These are phyloP conservation scores for Drosophila bocqueti DNA, from an alignment of 1,140 invertebrate species.

Conservation along the genomic window DNA sequence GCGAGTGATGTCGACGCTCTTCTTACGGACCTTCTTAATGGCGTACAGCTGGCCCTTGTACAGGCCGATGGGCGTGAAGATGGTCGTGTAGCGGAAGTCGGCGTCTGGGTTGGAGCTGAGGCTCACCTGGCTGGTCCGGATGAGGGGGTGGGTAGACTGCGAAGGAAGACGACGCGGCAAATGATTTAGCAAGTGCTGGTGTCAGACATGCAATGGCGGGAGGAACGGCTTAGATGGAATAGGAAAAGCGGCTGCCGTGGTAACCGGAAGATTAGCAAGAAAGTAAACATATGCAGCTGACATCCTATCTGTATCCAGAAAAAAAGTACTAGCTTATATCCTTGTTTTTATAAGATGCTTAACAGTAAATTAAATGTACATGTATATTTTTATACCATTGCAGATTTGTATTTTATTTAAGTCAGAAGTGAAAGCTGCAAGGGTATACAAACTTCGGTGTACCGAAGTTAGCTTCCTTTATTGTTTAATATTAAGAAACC, in stretches of 20 bases:
- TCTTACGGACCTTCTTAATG: slow-evolving; percentile 93
- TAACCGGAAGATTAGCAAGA: background rate
- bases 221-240: slow-evolving; percentile 12
- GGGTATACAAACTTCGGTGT: no score
- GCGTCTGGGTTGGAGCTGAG: slow-evolving; percentile 93
- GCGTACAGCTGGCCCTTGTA: slow-evolving; percentile 94
- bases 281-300: slow-evolving; percentile 5
- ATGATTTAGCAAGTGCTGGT: slow-evolving; percentile 56
- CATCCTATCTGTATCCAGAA: background rate
- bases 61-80: slow-evolving; percentile 95
- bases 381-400: background rate
- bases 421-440: no score
- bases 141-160: slow-evolving; percentile 87
- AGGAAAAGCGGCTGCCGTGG: background rate
- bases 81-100: slow-evolving; percentile 93
- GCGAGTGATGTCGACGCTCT: slow-evolving; percentile 94
- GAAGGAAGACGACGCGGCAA: slow-evolving; percentile 47
- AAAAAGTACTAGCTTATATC: background rate
- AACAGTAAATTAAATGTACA: background rate
- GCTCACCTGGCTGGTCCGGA: slow-evolving; percentile 94
- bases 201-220: slow-evolving; percentile 44
- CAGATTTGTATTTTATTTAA: no score
- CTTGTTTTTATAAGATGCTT: background rate
- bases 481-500: background rate
- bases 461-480: no score